phyloP scores from a whole-genome alignment of 2,888 invertebrate species.

The Kryphioiulus occultus region DNA sequence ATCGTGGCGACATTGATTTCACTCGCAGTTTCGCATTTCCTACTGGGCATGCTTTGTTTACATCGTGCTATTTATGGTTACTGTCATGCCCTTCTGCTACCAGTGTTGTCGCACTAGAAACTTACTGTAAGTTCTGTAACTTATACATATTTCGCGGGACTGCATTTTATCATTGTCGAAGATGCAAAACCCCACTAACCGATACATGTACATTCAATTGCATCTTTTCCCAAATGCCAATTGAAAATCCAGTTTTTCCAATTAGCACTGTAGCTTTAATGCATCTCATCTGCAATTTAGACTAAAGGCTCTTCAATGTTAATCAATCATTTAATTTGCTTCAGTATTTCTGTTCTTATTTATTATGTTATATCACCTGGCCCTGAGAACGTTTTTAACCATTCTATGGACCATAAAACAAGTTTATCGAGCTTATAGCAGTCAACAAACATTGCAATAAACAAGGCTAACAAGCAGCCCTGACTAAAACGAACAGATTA shows the following conservation, averaged over 20 bases:
- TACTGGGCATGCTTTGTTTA: conserved; percentile 3
- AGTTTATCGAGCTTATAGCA: background rate
- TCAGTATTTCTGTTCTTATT: background rate
- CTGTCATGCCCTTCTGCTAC: conserved; percentile 20
- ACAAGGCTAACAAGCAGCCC: background rate
- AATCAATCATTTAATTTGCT: background rate
- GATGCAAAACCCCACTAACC: too few species aligned
- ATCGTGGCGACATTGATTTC: conserved; percentile 27
- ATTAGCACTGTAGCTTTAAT: too few species aligned
- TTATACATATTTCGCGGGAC: too few species aligned
- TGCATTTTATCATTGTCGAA: too few species aligned
- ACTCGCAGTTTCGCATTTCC: background rate
- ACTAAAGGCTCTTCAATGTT: background rate
- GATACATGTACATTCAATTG: too few species aligned
- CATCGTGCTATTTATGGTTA: background rate
- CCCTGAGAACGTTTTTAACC: background rate
- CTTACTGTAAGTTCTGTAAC: background rate
- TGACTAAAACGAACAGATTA: conserved; percentile 6
- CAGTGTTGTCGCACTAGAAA: background rate
- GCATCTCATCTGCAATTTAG: too few species aligned
- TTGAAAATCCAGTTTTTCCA: too few species aligned
- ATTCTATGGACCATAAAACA: background rate
- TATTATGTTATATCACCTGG: background rate
- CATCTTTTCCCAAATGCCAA: too few species aligned
- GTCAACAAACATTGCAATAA: conserved; percentile 14